These are phyloP conservation scores for Excalfactoria chinensis DNA, from an alignment of 2,113 vertebrate genomes.

Conservation along the genomic window DNA sequence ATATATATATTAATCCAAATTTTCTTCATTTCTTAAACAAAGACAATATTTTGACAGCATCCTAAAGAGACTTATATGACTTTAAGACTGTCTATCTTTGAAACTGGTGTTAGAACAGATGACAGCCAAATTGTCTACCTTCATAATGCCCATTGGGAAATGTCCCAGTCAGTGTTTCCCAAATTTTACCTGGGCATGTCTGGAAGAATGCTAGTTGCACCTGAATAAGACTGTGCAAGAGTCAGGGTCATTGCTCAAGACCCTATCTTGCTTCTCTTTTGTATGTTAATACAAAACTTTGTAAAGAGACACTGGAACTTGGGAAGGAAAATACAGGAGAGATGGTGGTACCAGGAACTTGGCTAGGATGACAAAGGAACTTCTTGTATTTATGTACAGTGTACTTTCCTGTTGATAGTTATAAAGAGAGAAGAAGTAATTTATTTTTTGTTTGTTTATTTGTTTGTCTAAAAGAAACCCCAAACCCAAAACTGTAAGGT, in stretches of 20 bases:
- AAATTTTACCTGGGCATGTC: not conserved
- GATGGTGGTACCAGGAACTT: not conserved
- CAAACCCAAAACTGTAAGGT: not conserved
- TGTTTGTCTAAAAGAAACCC: not conserved
- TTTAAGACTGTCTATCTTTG: not conserved
- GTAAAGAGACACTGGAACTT: not conserved
- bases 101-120: not conserved
- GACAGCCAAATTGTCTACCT: rapidly evolving
- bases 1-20: not conserved
- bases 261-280: not conserved
- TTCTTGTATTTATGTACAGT: not conserved
- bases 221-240: not conserved
- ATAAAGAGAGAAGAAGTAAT: not conserved
- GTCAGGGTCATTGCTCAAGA: not conserved
- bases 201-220: not conserved
- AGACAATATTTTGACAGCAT: not conserved
- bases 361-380: not conserved
- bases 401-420: not conserved
- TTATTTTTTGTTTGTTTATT: not conserved
- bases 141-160: not conserved
- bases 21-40: not conserved
- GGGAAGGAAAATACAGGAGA: not conserved
- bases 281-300: not conserved
- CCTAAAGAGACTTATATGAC: not conserved
- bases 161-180: not conserved